Percentiles rank a stretch among this genome's conserved stretches.
These are phyloP conservation scores for Aplochiton taeniatus DNA, from an alignment of 2,797 vertebrate genomes.

Conservation along the genomic window DNA sequence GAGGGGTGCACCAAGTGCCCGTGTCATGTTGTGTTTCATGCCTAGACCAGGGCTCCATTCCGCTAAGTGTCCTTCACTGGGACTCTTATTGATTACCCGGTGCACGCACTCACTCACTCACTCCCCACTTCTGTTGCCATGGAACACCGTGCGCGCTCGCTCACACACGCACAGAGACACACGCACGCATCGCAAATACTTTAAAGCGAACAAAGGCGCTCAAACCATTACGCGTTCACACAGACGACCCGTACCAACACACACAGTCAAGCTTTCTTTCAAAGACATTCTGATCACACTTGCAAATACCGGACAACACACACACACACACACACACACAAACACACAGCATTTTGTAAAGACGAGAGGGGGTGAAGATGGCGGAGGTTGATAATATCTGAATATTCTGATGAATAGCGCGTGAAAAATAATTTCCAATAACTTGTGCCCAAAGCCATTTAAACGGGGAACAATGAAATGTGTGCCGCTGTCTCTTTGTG, in stretches of 20 bases:
- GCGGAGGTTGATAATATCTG: slow-evolving; percentile 30
- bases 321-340: slow-evolving; percentile 4
- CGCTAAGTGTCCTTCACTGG: slow-evolving; percentile 65
- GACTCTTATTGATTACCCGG: slow-evolving; percentile 65
- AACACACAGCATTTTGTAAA: not conserved
- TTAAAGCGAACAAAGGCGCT: slow-evolving; percentile 9
- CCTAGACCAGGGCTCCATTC: slow-evolving; percentile 61
- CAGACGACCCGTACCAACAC: not conserved
- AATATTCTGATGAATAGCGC: slow-evolving; percentile 44
- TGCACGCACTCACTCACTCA: not conserved
- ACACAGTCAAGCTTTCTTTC: slow-evolving; percentile 6
- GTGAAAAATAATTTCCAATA: slow-evolving; percentile 50
- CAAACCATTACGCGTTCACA: slow-evolving; percentile 4
- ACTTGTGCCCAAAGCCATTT: slow-evolving; percentile 36
- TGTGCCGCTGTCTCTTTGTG: slow-evolving; percentile 18
- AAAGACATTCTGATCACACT: slow-evolving; percentile 7
- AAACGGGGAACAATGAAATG: slow-evolving; percentile 39
- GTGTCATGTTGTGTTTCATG: slow-evolving; percentile 71
- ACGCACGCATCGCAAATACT: not conserved
- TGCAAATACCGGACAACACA: slow-evolving; percentile 11
- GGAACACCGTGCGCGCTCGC: not conserved
- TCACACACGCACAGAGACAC: slow-evolving; percentile 37
- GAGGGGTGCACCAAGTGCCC: slow-evolving; percentile 62
- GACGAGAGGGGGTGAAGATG: slow-evolving; percentile 22
- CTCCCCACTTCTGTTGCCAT: not conserved